Evolutionary conservation across 35 echinoderm and acorn worm genomes (phyloP).

Genomic region (Apostichopus japonicus): DNA sequence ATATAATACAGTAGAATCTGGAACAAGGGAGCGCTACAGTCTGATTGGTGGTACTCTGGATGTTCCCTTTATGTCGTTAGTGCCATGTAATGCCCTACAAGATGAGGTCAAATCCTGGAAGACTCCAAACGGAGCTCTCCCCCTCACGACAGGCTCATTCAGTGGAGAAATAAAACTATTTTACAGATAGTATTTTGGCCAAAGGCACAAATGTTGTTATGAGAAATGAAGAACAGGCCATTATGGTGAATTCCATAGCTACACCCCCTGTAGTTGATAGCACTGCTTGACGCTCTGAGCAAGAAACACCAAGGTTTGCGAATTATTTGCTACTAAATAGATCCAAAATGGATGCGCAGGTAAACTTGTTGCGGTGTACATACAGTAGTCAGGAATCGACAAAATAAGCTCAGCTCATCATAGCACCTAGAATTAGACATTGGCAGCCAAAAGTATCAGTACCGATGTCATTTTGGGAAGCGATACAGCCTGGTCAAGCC

Average conservation of each 20-base stretch:
- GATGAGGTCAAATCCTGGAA: background rate
- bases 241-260: slow-evolving; percentile 20
- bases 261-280: slow-evolving; percentile 2
- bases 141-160: background rate
- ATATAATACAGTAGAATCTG: no score
- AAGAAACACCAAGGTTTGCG: no score
- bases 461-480: no score
- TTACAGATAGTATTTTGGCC: slow-evolving; percentile 10
- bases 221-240: background rate
- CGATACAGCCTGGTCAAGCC: no score
- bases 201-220: slow-evolving; percentile 24
- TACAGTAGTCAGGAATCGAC: no score
- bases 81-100: background rate
- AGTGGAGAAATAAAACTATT: background rate
- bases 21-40: background rate
- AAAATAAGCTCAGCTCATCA: no score
- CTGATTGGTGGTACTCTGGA: background rate
- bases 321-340: background rate
- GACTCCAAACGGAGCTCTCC: background rate
- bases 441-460: no score
- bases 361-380: background rate
- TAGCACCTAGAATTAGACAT: no score
- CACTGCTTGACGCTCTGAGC: background rate
- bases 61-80: background rate
- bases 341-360: background rate